Evolutionary conservation across 2,888 invertebrate genomes (phyloP).

Genomic region (Eulithis prunata): DNA sequence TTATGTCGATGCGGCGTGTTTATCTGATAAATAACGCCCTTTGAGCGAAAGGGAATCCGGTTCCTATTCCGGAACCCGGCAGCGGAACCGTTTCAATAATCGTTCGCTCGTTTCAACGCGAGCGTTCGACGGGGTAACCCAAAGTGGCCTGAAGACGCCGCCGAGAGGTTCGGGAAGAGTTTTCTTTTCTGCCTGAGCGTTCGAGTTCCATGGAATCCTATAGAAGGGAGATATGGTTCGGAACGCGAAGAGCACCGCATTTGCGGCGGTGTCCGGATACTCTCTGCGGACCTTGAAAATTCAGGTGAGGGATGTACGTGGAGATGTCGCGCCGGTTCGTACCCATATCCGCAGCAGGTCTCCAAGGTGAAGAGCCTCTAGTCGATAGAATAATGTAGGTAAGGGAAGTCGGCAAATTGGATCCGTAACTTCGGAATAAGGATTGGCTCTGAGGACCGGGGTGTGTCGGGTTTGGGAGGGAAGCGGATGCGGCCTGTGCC

Average conservation of each 20-base stretch:
- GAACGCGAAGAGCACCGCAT: constrained; percentile 65
- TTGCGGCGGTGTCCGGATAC: constrained; percentile 58
- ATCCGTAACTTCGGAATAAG: constrained; percentile 88
- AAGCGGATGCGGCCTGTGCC: constrained; percentile 43
- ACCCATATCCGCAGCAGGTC: constrained; percentile 91
- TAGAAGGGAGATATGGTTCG: constrained; percentile 81
- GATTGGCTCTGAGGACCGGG: constrained; percentile 90
- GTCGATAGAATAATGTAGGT: constrained; percentile 86
- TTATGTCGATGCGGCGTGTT: too few relatives aligned
- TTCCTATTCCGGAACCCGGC: too few relatives aligned
- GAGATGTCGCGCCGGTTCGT: constrained; percentile 77
- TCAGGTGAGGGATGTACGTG: constrained; percentile 62
- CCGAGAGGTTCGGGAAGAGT: constrained; percentile 62
- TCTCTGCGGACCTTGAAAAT: constrained; percentile 66
- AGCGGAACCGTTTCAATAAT: too few relatives aligned
- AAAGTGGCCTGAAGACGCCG: too few relatives aligned
- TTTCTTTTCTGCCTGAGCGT: constrained; percentile 75
- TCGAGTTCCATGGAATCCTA: constrained; percentile 76
- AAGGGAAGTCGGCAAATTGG: constrained; percentile 88
- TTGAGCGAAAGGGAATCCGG: too few relatives aligned
- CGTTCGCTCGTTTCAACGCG: too few relatives aligned
- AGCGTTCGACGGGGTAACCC: too few relatives aligned
- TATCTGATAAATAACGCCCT: too few relatives aligned
- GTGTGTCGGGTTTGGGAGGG: constrained; percentile 83
- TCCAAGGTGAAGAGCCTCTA: constrained; percentile 89